Conservation (phyloP, 2,888 invertebrate species). For the Micoletzkya japonica region DNA sequence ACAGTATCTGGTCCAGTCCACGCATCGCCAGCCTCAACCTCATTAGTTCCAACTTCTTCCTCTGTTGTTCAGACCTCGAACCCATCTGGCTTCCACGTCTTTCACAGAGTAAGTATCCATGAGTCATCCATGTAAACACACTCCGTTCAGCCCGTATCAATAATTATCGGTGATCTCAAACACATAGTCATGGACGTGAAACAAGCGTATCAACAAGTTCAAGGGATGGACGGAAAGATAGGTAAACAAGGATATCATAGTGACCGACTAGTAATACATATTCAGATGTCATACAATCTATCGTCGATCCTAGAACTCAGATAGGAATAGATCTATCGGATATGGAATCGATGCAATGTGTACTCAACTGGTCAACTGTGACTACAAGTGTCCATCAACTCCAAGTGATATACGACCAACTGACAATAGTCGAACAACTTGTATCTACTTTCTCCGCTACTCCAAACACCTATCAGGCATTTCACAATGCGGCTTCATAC, state of each 20-base stretch:
- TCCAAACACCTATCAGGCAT: slow-evolving; percentile 3
- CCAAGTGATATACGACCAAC: slow-evolving; percentile 3
- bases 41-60: too few species aligned
- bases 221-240: slow-evolving; percentile 7
- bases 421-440: slow-evolving; percentile 3
- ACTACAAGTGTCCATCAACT: slow-evolving; percentile 17
- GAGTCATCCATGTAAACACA: background rate
- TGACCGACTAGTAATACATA: too few species aligned
- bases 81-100: too few species aligned
- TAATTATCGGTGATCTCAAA: slow-evolving; percentile 1
- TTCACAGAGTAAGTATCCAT: background rate
- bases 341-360: background rate
- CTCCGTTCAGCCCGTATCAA: slow-evolving; percentile 8
- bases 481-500: background rate
- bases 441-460: background rate
- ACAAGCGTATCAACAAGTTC: slow-evolving; percentile 5
- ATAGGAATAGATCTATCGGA: slow-evolving; percentile 3
- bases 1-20: background rate
- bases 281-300: slow-evolving; percentile 11
- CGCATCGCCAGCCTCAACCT: too few species aligned
- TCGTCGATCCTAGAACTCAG: slow-evolving; percentile 7
- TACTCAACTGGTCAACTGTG: slow-evolving; percentile 8
- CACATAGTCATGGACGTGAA: slow-evolving; percentile 3
- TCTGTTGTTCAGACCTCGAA: too few species aligned
- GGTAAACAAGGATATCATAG: too few species aligned